Conservation (phyloP, 1,140 invertebrate species). For the Eumeta japonica region DNA sequence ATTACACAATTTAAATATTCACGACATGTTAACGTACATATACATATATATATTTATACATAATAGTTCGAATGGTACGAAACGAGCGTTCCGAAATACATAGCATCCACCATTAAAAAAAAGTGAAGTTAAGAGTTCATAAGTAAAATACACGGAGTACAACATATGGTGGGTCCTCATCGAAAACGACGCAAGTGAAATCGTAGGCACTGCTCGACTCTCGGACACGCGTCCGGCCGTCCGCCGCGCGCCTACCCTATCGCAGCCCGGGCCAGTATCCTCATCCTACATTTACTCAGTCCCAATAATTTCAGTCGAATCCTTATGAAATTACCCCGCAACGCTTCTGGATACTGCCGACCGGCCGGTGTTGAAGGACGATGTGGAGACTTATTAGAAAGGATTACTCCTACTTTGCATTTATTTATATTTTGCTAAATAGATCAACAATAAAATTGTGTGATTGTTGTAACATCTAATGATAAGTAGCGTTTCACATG, state of each 20-base stretch:
- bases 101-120: constrained; percentile 1
- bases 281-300: constrained; percentile 55
- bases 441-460: too few species aligned
- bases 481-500: constrained; percentile 40
- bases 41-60: constrained; percentile 2
- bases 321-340: constrained; percentile 51
- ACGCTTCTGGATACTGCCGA: too few species aligned
- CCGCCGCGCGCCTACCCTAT: constrained; percentile 39
- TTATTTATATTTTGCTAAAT: too few species aligned
- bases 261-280: constrained; percentile 49
- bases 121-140: too few species aligned
- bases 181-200: constrained; percentile 10
- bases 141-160: too few species aligned
- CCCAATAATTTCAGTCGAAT: constrained; percentile 52
- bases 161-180: too few species aligned
- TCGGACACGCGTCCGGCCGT: constrained; percentile 42
- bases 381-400: too few species aligned
- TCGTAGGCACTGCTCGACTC: constrained; percentile 30
- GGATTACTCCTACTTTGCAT: too few species aligned
- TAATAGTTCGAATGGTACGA: constrained; percentile 1
- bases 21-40: constrained; percentile 3
- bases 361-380: too few species aligned
- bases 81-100: not conserved
- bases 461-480: too few species aligned
- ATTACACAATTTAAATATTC: constrained; percentile 12